Conservation (phyloP, 2,888 invertebrate genomes). For the Brachypterus glaber region DNA sequence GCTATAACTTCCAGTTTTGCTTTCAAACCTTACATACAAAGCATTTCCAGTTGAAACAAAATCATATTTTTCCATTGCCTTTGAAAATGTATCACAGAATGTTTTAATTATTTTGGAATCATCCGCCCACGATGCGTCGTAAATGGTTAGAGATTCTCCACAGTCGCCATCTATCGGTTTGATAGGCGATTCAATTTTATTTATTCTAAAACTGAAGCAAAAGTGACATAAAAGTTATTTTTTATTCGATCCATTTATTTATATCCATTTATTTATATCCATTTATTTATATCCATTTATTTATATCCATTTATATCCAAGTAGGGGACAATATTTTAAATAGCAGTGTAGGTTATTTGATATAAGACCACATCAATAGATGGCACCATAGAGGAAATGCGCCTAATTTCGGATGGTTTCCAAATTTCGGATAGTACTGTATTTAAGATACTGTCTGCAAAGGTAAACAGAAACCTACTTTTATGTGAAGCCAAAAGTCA, state of each 20-base stretch:
- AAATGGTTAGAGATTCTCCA: conserved; percentile 81
- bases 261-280: no score
- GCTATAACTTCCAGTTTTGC: conserved; percentile 86
- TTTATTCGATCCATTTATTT: conserved; percentile 1
- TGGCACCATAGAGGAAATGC: no score
- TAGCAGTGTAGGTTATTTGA: no score
- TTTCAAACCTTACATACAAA: conserved; percentile 80
- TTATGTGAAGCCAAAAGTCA: no score
- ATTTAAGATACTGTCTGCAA: no score
- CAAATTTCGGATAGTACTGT: no score
- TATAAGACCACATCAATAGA: no score
- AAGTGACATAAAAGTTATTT: not conserved
- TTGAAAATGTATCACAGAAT: conserved; percentile 88
- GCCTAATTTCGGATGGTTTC: no score
- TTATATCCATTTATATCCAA: no score
- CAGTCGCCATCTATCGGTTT: conserved; percentile 80
- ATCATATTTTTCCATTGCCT: conserved; percentile 88
- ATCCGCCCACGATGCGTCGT: conserved; percentile 80
- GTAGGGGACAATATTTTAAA: no score
- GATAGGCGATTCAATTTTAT: conserved; percentile 81
- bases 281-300: no score
- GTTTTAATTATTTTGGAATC: conserved; percentile 87
- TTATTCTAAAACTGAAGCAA: conserved; percentile 66
- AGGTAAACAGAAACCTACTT: no score
- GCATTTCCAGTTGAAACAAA: conserved; percentile 83